Conservation (phyloP, 2,797 vertebrate species). For the Phoxinus dragarum region DNA sequence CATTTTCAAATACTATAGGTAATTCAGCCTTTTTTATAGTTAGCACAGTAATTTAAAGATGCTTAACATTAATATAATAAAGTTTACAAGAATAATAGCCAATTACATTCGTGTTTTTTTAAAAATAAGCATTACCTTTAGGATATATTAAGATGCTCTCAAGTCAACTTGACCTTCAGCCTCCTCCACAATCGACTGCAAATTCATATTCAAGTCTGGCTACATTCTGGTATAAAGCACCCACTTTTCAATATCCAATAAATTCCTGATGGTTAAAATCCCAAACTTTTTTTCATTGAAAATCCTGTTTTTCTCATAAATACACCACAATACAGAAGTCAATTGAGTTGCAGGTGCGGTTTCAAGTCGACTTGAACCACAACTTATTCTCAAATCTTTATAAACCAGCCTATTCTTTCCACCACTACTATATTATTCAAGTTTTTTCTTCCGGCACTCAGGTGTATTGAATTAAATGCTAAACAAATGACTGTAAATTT, state of each 20-base stretch:
- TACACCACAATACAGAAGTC: not conserved
- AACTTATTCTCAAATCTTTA: conserved; percentile 1
- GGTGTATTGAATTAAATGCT: conserved; percentile 50
- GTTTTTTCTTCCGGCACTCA: conserved; percentile 15
- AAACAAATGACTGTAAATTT: conserved; percentile 49
- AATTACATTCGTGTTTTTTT: not conserved
- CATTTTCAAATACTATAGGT: not conserved
- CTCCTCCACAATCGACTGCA: not conserved
- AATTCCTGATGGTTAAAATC: not conserved
- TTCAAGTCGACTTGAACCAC: not conserved
- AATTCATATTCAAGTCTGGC: not conserved
- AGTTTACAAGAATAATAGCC: not conserved
- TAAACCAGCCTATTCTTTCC: conserved; percentile 27
- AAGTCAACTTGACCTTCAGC: not conserved
- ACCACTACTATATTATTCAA: conserved; percentile 7
- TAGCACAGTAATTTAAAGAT: not conserved
- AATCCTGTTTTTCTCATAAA: not conserved
- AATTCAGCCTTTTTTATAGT: not conserved
- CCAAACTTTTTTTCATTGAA: not conserved
- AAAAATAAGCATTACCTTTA: not conserved
- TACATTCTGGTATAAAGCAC: not conserved
- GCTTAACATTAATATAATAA: not conserved
- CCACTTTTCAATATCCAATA: conserved; percentile 4
- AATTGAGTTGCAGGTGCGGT: not conserved
- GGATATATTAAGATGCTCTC: not conserved